phyloP scores from a whole-genome alignment of 1,140 invertebrate genomes.

The Colletes gigas region DNA sequence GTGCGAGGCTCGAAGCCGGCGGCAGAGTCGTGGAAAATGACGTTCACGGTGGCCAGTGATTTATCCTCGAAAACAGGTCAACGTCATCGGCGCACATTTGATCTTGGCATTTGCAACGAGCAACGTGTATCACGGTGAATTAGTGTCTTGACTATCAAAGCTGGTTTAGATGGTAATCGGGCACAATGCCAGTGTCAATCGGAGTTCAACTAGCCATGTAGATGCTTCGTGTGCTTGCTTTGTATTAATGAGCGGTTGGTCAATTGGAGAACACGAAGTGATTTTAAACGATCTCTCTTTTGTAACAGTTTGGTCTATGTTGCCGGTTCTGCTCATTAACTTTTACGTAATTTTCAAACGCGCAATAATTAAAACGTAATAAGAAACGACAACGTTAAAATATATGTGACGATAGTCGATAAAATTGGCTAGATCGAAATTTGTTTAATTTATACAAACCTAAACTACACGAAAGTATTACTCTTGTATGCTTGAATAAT shows the following conservation, averaged over 20 bases:
- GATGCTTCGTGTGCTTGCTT: not conserved
- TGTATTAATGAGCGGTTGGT: not conserved
- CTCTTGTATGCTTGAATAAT: too few relatives aligned
- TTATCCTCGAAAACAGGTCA: slow-evolving; percentile 53
- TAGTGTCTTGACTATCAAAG: not conserved
- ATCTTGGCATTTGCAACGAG: slow-evolving; percentile 51
- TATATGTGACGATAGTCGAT: too few relatives aligned
- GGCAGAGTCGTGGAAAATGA: slow-evolving; percentile 8
- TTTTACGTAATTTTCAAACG: too few relatives aligned
- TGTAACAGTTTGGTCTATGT: too few relatives aligned
- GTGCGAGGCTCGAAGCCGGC: not conserved
- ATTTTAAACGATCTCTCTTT: too few relatives aligned
- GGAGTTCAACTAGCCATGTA: not conserved
- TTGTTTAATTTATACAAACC: too few relatives aligned
- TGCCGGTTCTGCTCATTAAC: too few relatives aligned
- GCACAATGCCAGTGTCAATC: slow-evolving; percentile 26
- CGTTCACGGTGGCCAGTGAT: slow-evolving; percentile 8
- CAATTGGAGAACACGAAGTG: not conserved
- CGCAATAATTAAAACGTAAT: too few relatives aligned
- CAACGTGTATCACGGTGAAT: slow-evolving; percentile 25
- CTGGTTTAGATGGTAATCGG: slow-evolving; percentile 18
- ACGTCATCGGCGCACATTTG: slow-evolving; percentile 33
- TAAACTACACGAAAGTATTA: too few relatives aligned
- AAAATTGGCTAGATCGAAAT: too few relatives aligned
- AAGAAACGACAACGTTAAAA: too few relatives aligned